Base-by-base conservation (phyloP, 2,113 vertebrate species). In the Paradisaea rubra region DNA sequence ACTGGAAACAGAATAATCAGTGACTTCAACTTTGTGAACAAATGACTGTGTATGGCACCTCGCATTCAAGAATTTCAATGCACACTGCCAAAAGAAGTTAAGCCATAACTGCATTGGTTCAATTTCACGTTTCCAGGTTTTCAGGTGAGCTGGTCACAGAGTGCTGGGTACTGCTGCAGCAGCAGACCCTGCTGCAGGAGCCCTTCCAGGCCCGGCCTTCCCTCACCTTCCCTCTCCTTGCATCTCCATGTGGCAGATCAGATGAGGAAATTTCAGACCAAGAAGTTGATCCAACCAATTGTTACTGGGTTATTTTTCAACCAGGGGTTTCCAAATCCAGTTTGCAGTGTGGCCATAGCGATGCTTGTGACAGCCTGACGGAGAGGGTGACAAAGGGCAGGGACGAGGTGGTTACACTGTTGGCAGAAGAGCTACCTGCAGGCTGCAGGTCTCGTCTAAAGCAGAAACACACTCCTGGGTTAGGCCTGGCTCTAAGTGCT, bases 261-360 rank as follows among this genome's bases (percentile, higher is more conserved):
- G 47, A 87, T 44, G 63, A 76, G 63, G 41, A 82, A 45, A 83
- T 74, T 73, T 88, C 78, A 89, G 61, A 71, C 41, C 41, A 57
- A 81, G 69, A 81, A 61, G 45, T 2, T 90, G 80, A 85, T 74
- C 53, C 37, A 13, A 35, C 15, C 3, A 1, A 61, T 80, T 88
- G 68, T 72, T 93, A 53, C 37, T 31, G 54, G 45, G 66, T 90
- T 92, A 88, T 83, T 95, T 93, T 95, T 94, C 80, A 95, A 65
- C 63, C 71, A 86, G 76, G 6, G 13, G 25, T 88, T 94, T 92
- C 86, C 71, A 81, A 90, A 57, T 47, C 15, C 59, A 53, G 74
- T 39, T 54, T 2, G 9, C 49, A 45, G 35, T 13, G n/a, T 39
- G 44, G 59, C 82, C 41, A 33, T 11, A 56, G 54, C 45, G 50